A percentile compares a stretch with the other conserved stretches of the same genome.
phyloP scores from a whole-genome alignment of 2,888 invertebrate species.

The Caenorhabditis zanzibari region DNA sequence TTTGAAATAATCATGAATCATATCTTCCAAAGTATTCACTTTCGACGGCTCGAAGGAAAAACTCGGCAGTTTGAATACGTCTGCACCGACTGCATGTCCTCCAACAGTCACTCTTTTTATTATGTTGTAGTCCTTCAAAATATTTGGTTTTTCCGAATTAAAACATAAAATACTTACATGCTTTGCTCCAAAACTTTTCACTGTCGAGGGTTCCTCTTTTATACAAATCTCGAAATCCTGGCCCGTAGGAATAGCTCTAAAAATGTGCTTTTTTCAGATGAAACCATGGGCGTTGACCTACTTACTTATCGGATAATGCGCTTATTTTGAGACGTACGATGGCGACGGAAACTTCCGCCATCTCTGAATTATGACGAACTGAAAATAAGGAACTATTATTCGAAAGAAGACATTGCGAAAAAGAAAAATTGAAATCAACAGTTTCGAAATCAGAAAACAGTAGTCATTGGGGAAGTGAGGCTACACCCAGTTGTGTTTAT shows the following conservation, averaged over 20 bases:
- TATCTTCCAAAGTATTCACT: slow-evolving; percentile 50
- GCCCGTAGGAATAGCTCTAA: slow-evolving; percentile 43
- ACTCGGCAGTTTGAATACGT: slow-evolving; percentile 66
- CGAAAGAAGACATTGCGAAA: neutral
- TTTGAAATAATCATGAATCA: slow-evolving; percentile 60
- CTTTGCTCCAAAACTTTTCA: slow-evolving; percentile 43
- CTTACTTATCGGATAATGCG: slow-evolving; percentile 59
- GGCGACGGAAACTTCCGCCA: slow-evolving; percentile 58
- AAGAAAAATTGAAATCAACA: too few species aligned
- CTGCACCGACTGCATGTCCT: slow-evolving; percentile 61
- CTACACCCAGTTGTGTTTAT: too few species aligned
- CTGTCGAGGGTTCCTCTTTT: slow-evolving; percentile 59
- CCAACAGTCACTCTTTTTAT: slow-evolving; percentile 68
- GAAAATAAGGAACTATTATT: neutral
- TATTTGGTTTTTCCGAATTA: neutral
- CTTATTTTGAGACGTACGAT: slow-evolving; percentile 50
- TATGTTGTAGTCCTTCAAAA: slow-evolving; percentile 61
- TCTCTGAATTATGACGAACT: slow-evolving; percentile 17
- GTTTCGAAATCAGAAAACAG: too few species aligned
- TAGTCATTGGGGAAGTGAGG: too few species aligned
- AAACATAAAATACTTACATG: slow-evolving; percentile 19
- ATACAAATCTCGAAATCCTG: slow-evolving; percentile 63
- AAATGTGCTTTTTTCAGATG: too few species aligned
- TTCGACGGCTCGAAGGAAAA: slow-evolving; percentile 60
- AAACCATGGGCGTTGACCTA: slow-evolving; percentile 15